Base-by-base conservation (phyloP, 2,888 invertebrate species). In the Plebejus anna region DNA sequence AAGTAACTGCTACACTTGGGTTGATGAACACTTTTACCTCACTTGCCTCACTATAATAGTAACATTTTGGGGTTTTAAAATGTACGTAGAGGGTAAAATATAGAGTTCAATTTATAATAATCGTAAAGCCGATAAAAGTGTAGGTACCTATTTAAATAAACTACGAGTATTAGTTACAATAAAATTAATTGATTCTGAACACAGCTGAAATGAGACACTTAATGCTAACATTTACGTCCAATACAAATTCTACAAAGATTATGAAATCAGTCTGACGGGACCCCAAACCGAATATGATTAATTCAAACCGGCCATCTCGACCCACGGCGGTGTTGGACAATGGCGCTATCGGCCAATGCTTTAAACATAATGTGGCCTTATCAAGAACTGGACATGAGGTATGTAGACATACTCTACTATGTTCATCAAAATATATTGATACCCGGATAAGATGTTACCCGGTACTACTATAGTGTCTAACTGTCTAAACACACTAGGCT, bases 311-410 rank as follows among this genome's bases (percentile, higher is more conserved):
- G 80, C 80, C 81, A 79, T 80, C 80, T 73, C 87, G 78, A 83
- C 87, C 87, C 86, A 87, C 86, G 87, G 83, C 75, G 77, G 77
- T 79, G 77, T 79, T 78, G 87, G 84, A 89, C 89, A 89, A 89
- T 89, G 85, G 86, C 75, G 77, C 78, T 81, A 83, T 89, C 87
- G 86, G 84, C 82, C 76, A 78, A 76, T 77, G 79, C 79, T 77
- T 81, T 80, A 78, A 79, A 77, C 78, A 80, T 81, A 83, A 81
- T 79, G 79, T 80, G 80, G 71, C 75, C 77, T 79, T 78, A 79
- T 80, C 81, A 66, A 4, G 13, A 1, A 36, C 1, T 32, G 16
- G 66, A 66, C 66, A 1, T 28, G 61, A 66, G 66, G 32, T 66
- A 66, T 66, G 66, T 66, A 32, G 28, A 66, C 22, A 22, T 22